Conservation (phyloP, 2,888 invertebrate genomes). For the Drosophila lutescens region DNA sequence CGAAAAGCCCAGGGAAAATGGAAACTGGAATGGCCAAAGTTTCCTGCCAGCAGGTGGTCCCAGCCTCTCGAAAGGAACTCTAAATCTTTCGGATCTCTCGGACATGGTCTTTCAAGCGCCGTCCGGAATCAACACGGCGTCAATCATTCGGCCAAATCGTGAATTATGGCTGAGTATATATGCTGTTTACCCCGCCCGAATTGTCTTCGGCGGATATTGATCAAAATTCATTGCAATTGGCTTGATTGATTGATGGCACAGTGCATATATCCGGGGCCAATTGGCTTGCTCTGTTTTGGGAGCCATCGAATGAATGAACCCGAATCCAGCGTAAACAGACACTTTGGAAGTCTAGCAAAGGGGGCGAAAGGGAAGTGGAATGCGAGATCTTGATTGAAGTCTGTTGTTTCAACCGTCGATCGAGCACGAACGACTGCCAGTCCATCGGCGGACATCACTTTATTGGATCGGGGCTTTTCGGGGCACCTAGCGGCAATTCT, state of each 20-base stretch:
- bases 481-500: slow-evolving; percentile 13
- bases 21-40: slow-evolving; percentile 40
- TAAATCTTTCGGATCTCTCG: slow-evolving; percentile 56
- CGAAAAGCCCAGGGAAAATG: slow-evolving; percentile 11
- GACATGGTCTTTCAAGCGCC: neutral
- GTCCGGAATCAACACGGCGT: slow-evolving; percentile 62
- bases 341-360: slow-evolving; percentile 5
- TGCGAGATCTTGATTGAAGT: slow-evolving; percentile 62
- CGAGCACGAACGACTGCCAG: slow-evolving; percentile 26
- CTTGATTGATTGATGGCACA: slow-evolving; percentile 76
- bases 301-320: slow-evolving; percentile 47
- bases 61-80: slow-evolving; percentile 59
- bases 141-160: slow-evolving; percentile 76
- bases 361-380: slow-evolving; percentile 19
- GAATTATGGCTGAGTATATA: slow-evolving; percentile 71
- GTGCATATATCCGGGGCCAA: slow-evolving; percentile 32
- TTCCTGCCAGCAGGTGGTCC: slow-evolving; percentile 82
- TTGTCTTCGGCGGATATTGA: slow-evolving; percentile 71
- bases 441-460: slow-evolving; percentile 21
- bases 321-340: slow-evolving; percentile 36
- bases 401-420: slow-evolving; percentile 59
- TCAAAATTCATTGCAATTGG: slow-evolving; percentile 80
- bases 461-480: slow-evolving; percentile 11
- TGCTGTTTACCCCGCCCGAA: slow-evolving; percentile 40
- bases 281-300: slow-evolving; percentile 31